Percentiles rank a stretch among this genome's conserved stretches.
phyloP scores from a whole-genome alignment of 2,888 invertebrate species.

The Tortrix viridana region DNA sequence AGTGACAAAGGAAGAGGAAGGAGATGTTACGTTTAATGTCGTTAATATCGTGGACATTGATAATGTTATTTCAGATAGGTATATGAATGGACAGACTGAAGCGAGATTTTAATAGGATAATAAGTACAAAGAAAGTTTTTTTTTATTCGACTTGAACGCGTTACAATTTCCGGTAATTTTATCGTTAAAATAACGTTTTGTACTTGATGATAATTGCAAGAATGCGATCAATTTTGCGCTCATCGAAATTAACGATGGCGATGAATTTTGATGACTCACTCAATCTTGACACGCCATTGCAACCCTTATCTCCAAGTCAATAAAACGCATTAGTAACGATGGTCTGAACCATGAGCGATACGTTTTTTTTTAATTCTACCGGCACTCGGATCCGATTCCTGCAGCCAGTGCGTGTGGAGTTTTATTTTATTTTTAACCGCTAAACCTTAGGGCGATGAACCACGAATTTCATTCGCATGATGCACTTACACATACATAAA shows the following conservation, averaged over 20 bases:
- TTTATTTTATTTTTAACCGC: conserved; percentile 32
- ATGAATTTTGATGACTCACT: too few species aligned
- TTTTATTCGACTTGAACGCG: too few species aligned
- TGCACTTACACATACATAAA: conserved; percentile 15
- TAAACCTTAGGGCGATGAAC: conserved; percentile 41
- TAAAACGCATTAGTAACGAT: too few species aligned
- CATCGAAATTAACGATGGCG: too few species aligned
- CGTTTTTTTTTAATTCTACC: conserved; percentile 26
- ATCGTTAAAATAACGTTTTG: too few species aligned
- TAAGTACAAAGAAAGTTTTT: background rate
- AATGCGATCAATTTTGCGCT: too few species aligned
- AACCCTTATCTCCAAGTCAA: too few species aligned
- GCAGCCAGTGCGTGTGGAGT: conserved; percentile 17
- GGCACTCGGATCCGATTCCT: conserved; percentile 22
- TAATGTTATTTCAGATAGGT: conserved; percentile 17
- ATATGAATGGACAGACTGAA: conserved; percentile 5
- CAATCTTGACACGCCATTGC: too few species aligned
- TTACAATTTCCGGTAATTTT: too few species aligned
- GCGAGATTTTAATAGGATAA: background rate
- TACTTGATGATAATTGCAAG: too few species aligned
- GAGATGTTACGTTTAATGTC: conserved; percentile 12
- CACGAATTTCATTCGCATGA: conserved; percentile 35
- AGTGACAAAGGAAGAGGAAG: background rate
- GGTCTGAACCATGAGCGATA: background rate
- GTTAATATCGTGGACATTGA: conserved; percentile 18